phyloP scores from a whole-genome alignment of 2,888 invertebrate species.

The Athalia cordata region DNA sequence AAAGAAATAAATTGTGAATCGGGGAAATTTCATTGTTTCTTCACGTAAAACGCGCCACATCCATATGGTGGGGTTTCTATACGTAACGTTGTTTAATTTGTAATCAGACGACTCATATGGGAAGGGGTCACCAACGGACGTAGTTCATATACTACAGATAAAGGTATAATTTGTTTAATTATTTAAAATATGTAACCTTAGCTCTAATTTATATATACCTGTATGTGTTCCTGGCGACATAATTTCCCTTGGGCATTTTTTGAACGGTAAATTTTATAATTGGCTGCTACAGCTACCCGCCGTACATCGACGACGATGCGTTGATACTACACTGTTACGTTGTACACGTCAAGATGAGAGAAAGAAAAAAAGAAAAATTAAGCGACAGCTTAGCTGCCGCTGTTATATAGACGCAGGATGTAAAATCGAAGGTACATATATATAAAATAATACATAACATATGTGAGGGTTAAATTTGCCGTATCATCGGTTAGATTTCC shows the following conservation, averaged over 20 bases:
- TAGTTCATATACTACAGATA: neutral
- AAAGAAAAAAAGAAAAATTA: neutral
- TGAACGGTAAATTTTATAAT: slow-evolving; percentile 33
- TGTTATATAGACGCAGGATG: neutral
- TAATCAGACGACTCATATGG: slow-evolving; percentile 34
- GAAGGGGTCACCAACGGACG: neutral
- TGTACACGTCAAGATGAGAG: neutral
- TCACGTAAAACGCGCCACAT: neutral
- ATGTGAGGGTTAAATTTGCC: neutral
- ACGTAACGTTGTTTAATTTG: slow-evolving; percentile 14
- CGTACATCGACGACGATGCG: neutral
- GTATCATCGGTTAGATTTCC: slow-evolving; percentile 36
- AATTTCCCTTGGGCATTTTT: slow-evolving; percentile 40
- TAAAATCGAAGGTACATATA: neutral
- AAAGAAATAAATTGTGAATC: neutral
- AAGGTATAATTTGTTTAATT: slow-evolving; percentile 38
- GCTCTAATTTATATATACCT: neutral
- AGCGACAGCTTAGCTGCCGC: neutral
- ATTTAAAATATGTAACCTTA: slow-evolving; percentile 43
- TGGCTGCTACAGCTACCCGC: neutral
- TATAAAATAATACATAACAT: slow-evolving; percentile 17
- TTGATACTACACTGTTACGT: no score
- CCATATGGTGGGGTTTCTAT: neutral
- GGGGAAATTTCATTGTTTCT: neutral
- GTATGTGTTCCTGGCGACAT: neutral